phyloP scores from a whole-genome alignment of 2,797 vertebrate species.

The Myotis planiceps region DNA sequence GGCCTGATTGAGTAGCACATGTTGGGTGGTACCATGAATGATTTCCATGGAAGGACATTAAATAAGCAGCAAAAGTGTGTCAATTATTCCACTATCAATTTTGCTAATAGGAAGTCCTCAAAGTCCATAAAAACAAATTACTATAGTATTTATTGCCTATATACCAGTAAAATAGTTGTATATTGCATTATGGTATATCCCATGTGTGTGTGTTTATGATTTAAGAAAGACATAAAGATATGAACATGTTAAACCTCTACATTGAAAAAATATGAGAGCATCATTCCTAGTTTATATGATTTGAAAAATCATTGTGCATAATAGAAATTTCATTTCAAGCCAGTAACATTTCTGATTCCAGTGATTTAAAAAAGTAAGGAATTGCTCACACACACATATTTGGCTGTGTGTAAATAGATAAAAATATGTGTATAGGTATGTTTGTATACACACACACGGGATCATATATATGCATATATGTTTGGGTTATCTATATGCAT shows the following conservation, averaged over 20 bases:
- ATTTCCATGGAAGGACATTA: background rate
- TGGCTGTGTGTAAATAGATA: background rate
- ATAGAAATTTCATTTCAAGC: conserved; percentile 3
- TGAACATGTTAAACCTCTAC: background rate
- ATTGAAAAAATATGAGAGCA: background rate
- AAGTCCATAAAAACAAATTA: background rate
- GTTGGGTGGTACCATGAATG: background rate
- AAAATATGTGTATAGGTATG: background rate
- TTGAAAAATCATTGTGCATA: background rate
- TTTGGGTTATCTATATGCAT: background rate
- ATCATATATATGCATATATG: background rate
- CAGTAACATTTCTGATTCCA: background rate
- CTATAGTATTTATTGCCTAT: background rate
- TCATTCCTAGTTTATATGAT: background rate
- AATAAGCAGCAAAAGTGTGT: background rate
- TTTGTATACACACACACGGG: too few species aligned
- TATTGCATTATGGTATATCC: background rate
- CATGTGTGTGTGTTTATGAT: background rate
- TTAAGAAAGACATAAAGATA: background rate
- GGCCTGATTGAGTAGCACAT: too few species aligned
- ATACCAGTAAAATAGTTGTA: background rate
- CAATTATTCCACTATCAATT: background rate
- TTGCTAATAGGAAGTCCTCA: background rate
- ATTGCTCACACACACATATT: background rate
- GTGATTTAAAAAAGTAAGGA: background rate